Evolutionary conservation across 2,113 vertebrate genomes (phyloP), one percentile per base, ranked within the genome.

Genomic region (Nyctibius bracteatus): DNA sequence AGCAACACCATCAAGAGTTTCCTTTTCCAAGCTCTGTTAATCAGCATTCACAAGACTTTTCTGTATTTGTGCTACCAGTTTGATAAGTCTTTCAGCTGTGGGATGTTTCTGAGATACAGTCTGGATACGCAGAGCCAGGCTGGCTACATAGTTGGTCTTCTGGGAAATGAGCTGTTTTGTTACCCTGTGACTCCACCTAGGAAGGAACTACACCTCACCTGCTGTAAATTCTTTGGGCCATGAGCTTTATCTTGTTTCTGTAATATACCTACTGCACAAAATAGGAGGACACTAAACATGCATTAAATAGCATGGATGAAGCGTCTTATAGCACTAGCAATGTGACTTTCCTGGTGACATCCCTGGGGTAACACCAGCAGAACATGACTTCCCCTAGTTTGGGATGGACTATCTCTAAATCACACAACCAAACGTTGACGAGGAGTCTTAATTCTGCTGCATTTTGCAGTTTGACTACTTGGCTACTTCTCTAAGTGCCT

Each of bases 291-390:
- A 25, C 3, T 39, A 25, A 92, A 16, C 2, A 43, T 3, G 8
- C 72, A 59, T 15, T 44, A 8, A 55, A 39, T 4, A 25, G 25
- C 46, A 10, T 0, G 5, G 47, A 52, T 8, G 43, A 43, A 82
- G 52, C 4, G 3, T 28, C 55, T 44, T 14, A 12, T 1, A 63
- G 52, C 44, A 10, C 28, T 23, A 33, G n/a, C 24, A 70, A n/a
- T 0, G 0, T 9, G 12, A 44, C 15, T 35, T 19, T 62, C 35
- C 62, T n/a, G 57, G 18, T 35, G 63, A n/a, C 39, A 6, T 7
- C 46, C 30, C 44, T 25, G 18, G 61, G 61, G 25, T 5, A 14
- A 33, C 3, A 52, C 18, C 52, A 44, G 71, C 27, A 62, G 33
- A 68, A 43, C 3, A 8, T 4, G 35, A 39, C 25, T 18, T 72